Evolutionary conservation across 1,140 invertebrate species (phyloP).

Genomic region (Aphelenchoides besseyi): DNA sequence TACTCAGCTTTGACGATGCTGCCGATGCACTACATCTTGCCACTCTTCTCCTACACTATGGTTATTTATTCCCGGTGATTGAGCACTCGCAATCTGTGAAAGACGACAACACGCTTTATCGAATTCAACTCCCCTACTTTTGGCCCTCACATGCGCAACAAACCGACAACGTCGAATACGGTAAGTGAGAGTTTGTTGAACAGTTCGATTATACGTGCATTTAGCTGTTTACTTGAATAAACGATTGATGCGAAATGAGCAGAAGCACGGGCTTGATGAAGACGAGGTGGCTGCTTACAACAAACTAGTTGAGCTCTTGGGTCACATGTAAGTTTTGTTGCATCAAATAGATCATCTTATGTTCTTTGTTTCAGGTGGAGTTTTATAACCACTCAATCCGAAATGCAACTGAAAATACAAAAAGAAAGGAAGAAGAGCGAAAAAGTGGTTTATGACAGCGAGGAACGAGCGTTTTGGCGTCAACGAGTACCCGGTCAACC

Average conservation of each 20-base stretch:
- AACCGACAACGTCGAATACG: slow-evolving; percentile 62
- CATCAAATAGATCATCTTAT: not conserved
- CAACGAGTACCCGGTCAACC: slow-evolving; percentile 74
- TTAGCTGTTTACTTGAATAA: slow-evolving; percentile 62
- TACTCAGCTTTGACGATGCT: slow-evolving; percentile 50
- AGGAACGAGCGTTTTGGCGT: slow-evolving; percentile 93
- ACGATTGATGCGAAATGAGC: slow-evolving; percentile 57
- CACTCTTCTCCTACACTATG: slow-evolving; percentile 58
- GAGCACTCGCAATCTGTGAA: slow-evolving; percentile 42
- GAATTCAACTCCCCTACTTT: slow-evolving; percentile 61
- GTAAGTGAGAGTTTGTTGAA: too few species aligned
- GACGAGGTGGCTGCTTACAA: slow-evolving; percentile 61
- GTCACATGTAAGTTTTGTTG: slow-evolving; percentile 50
- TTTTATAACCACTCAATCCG: slow-evolving; percentile 61
- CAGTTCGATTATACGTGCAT: slow-evolving; percentile 23
- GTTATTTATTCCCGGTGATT: slow-evolving; percentile 58
- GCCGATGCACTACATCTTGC: slow-evolving; percentile 58
- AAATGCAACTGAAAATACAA: slow-evolving; percentile 67
- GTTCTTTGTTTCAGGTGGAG: slow-evolving; percentile 33
- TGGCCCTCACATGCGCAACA: slow-evolving; percentile 61
- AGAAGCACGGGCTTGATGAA: slow-evolving; percentile 60
- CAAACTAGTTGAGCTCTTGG: slow-evolving; percentile 58
- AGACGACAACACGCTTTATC: slow-evolving; percentile 61
- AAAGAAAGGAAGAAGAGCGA: slow-evolving; percentile 91
- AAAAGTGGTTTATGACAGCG: slow-evolving; percentile 88